Base-by-base conservation (phyloP, 1,140 invertebrate species). In the Orchestia grillus region DNA sequence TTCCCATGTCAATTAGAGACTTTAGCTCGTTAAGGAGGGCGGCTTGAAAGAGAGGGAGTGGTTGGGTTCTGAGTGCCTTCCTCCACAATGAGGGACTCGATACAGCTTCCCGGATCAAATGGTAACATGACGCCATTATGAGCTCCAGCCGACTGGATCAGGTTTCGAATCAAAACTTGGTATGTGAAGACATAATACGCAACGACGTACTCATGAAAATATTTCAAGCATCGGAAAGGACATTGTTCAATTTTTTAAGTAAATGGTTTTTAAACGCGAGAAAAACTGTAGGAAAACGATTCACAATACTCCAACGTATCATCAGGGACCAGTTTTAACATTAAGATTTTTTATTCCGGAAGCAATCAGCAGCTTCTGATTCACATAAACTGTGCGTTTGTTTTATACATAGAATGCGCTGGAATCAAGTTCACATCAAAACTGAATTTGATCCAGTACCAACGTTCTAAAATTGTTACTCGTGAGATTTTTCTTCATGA, bases 1-100 rank as follows among this genome's bases (percentile, higher is more conserved):
- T 94, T 94, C 92, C 92, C 92, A 94, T 94, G 92, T 94, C 92
- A 94, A 94, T 94, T 94, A 94, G 92, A 94, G 92, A 45, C 43
- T 45, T 94, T 40, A 94, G 92, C 92, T 94, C 92, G 92, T 94
- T 94, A 94, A 44, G 92, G 36, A 40, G 92, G 92, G 44, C 36
- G 92, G 44, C 36, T 44, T 45, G 41, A 91, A 91, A 94, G 92
- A 90, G 88, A 90, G 88, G 88, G 88, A 90, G 88, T 90, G 88
- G 28, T 90, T 90, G 8, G 43, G 41, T 90, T 90, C 88, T 42
- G 88, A 90, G 88, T 90, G 88, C 88, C 43, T 90, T 41, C 88
- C 88, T 90, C 43, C 88, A 90, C 88, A 90, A 90, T 11, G 88
- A 90, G 15, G 88, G 88, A 41, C 88, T 90, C 41, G 11, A 90